These are phyloP conservation scores for Cavia aperea DNA, from an alignment of 2,113 vertebrate species.

Conservation along the genomic window DNA sequence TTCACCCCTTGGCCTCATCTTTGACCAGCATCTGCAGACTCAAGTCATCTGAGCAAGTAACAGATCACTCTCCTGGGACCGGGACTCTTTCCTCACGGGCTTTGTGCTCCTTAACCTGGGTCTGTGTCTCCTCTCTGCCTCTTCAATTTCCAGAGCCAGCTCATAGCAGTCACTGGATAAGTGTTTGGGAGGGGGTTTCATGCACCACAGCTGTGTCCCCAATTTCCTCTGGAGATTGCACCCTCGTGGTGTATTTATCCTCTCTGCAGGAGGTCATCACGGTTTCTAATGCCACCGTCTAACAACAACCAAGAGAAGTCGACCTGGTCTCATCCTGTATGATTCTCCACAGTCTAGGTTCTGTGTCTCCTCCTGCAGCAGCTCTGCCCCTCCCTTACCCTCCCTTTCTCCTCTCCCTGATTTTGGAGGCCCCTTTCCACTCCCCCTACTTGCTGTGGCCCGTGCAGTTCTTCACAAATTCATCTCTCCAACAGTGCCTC, in stretches of 20 bases:
- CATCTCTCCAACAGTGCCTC: neutral
- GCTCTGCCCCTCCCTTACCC: neutral
- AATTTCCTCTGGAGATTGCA: neutral
- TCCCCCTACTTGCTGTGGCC: no score
- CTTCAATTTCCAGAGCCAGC: neutral
- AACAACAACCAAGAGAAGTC: neutral
- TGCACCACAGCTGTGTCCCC: no score
- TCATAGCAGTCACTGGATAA: neutral
- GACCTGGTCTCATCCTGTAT: neutral
- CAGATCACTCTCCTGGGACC: neutral
- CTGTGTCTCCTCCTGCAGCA: neutral
- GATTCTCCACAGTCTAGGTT: neutral
- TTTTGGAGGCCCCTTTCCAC: neutral
- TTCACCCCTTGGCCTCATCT: neutral
- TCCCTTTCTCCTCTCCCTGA: rapidly evolving
- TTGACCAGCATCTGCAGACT: neutral
- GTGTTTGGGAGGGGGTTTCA: neutral
- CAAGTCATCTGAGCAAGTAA: no score
- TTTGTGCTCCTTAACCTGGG: neutral
- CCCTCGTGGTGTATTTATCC: neutral
- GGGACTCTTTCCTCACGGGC: neutral
- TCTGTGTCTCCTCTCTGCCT: neutral
- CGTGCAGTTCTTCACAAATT: neutral
- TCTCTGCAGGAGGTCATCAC: neutral
- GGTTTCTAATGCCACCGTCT: neutral